These are phyloP conservation scores for Drosophila anceps DNA, from an alignment of 2,888 invertebrate species.

Conservation along the genomic window DNA sequence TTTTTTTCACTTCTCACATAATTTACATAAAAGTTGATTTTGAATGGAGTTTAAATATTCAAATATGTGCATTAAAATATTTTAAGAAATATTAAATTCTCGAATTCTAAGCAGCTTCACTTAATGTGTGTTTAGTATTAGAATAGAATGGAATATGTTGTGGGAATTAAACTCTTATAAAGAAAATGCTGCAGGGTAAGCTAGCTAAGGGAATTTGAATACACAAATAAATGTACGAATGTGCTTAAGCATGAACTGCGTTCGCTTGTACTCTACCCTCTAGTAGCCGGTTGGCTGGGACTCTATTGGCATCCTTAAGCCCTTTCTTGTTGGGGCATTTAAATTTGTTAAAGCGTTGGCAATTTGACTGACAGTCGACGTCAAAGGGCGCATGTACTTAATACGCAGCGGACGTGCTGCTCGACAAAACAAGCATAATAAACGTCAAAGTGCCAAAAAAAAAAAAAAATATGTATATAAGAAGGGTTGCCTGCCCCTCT, in stretches of 20 bases:
- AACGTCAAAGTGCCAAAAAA: slow-evolving; percentile 53
- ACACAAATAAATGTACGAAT: slow-evolving; percentile 6
- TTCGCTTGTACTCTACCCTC: neutral
- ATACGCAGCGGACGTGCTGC: slow-evolving; percentile 65
- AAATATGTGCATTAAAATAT: neutral
- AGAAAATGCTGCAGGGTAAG: neutral
- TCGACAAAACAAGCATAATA: slow-evolving; percentile 73
- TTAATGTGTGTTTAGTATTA: neutral
- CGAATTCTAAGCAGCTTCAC: neutral
- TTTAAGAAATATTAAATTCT: neutral
- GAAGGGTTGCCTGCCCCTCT: slow-evolving; percentile 61
- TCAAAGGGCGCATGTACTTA: slow-evolving; percentile 63
- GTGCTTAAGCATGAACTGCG: neutral
- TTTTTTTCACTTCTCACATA: neutral
- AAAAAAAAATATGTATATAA: slow-evolving; percentile 13
- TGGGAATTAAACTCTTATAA: neutral
- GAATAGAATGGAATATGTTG: neutral
- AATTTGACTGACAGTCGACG: slow-evolving; percentile 54
- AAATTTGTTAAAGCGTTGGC: slow-evolving; percentile 31
- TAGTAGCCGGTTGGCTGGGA: neutral
- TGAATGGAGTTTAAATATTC: neutral
- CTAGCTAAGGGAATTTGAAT: neutral
- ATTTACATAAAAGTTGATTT: neutral
- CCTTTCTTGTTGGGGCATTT: slow-evolving; percentile 9
- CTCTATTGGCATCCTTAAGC: neutral